Base-by-base conservation (phyloP, 2,888 invertebrate genomes). In the Branchipolynoe longqiensis region DNA sequence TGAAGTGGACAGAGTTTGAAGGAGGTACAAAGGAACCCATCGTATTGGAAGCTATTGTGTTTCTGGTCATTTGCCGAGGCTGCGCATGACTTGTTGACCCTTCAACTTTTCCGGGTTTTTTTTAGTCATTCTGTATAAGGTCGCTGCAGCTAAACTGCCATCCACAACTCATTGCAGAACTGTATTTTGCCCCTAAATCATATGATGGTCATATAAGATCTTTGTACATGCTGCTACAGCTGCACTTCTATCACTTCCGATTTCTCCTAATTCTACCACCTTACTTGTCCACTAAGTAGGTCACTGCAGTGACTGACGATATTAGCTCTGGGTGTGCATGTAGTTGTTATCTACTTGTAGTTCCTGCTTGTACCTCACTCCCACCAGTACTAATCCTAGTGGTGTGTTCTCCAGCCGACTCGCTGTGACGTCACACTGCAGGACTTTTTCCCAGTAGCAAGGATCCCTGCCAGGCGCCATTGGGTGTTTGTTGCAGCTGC, bases 1-100 rank as follows among this genome's bases (percentile, higher is more conserved):
- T n/a, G n/a, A n/a, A n/a, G n/a, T n/a, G n/a, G n/a, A n/a, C 62
- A 62, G n/a, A 25, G 6, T 62, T 12, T 8, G 8, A 62, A 28
- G 62, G 62, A 62, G n/a, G 6, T 8, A 14, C n/a, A 28, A 14
- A 62, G 62, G 48, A 22, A 69, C 69, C 69, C 69, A 69, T 69
- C 38, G 22, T 48, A n/a, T 78, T 31, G 28, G 28, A 48, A 54
- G 78, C 78, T 78, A 48, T 54, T 78, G 78, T 78, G 28, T 78
- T 78, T 78, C 78, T 54, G 78, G 78, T 78, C 78, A 78, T 78
- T 78, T 78, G 78, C 78, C 78, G 78, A 78, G 78, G 78, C 78
- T 18, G 54, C 78, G 31, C 54, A 54, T 78, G 78, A 78, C 78
- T 78, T 78, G 25, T 54, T 33, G 31, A 48, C 28, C 48, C 78